Evolutionary conservation across 2,797 vertebrate species (phyloP).

Genomic region (Acipenser oxyrinchus): DNA sequence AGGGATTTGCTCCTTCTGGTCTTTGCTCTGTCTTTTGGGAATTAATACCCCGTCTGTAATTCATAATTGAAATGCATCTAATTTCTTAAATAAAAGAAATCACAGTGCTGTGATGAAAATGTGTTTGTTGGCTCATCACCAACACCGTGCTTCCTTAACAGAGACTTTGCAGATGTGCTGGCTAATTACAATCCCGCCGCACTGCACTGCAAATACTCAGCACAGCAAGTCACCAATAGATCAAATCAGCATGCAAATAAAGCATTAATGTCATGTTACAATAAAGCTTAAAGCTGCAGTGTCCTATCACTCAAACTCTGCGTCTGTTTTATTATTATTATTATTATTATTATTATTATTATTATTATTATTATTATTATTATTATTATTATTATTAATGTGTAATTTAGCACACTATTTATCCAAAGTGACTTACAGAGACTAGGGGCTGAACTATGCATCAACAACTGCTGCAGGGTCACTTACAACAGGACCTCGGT

Average conservation of each 20-base stretch:
- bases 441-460: no score
- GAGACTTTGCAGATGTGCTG: slow-evolving; percentile 49
- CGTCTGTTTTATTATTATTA: no score
- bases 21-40: slow-evolving; percentile 22
- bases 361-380: no score
- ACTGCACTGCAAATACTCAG: slow-evolving; percentile 52
- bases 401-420: no score
- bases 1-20: slow-evolving; percentile 20
- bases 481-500: no score
- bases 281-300: no score
- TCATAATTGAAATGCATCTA: slow-evolving; percentile 44
- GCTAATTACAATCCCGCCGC: slow-evolving; percentile 51
- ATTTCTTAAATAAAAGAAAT: slow-evolving; percentile 42
- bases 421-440: no score
- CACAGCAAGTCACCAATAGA: slow-evolving; percentile 49
- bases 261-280: no score
- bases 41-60: slow-evolving; percentile 30
- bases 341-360: no score
- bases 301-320: no score
- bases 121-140: slow-evolving; percentile 52
- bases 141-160: slow-evolving; percentile 27
- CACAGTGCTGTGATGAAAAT: slow-evolving; percentile 39
- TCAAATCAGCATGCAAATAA: slow-evolving; percentile 49
- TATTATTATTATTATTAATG: no score
- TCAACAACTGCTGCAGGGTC: no score